Conservation (phyloP, 2,888 invertebrate genomes). For the Latrodectus elegans region DNA sequence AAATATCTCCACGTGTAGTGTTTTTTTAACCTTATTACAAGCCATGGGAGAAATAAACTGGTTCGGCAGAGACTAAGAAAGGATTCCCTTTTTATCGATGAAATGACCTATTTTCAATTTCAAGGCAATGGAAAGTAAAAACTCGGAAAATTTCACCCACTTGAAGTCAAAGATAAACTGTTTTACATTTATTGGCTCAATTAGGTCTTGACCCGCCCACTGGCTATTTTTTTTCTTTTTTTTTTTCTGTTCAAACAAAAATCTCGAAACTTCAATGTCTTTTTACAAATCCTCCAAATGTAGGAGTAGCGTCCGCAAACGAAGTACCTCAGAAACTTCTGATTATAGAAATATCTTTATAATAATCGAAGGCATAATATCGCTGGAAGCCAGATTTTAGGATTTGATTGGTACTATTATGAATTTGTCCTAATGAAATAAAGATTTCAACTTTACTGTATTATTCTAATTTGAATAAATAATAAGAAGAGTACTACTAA, state of each 20-base stretch:
- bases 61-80: slow-evolving; percentile 31
- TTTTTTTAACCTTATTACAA: slow-evolving; percentile 56
- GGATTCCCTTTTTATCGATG: slow-evolving; percentile 60
- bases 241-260: neutral
- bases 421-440: too few species aligned
- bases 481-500: too few species aligned
- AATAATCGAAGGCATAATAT: too few species aligned
- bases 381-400: too few species aligned
- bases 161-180: neutral
- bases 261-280: neutral
- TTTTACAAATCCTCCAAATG: too few species aligned
- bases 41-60: slow-evolving; percentile 40
- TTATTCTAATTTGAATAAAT: too few species aligned
- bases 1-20: slow-evolving; percentile 34
- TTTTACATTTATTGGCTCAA: neutral
- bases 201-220: neutral
- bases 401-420: too few species aligned
- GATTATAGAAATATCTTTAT: too few species aligned
- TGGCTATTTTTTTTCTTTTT: too few species aligned
- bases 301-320: too few species aligned
- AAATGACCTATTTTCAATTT: slow-evolving; percentile 57
- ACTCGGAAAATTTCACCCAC: slow-evolving; percentile 27
- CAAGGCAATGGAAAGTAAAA: slow-evolving; percentile 65
- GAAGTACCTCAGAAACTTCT: too few species aligned
- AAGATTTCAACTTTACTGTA: too few species aligned